phyloP scores from a whole-genome alignment of 2,888 invertebrate genomes.

The Drosophila quasianomalipes region DNA sequence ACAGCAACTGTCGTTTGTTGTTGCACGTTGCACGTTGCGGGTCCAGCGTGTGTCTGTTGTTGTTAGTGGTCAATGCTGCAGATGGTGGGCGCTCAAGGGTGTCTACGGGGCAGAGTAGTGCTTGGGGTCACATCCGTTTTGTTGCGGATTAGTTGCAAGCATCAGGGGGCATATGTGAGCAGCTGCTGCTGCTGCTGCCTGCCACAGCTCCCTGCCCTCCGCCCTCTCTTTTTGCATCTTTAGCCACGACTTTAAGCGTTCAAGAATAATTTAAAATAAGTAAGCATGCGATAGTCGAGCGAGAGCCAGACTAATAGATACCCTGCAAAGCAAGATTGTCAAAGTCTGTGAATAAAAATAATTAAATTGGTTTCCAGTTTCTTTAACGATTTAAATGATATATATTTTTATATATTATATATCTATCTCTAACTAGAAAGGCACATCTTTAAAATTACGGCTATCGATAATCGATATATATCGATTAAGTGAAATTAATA shows the following conservation, averaged over 20 bases:
- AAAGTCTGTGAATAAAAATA: no score
- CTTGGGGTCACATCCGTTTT: slow-evolving; percentile 51
- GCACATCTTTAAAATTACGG: accelerated
- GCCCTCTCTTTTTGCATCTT: background rate
- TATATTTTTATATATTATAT: accelerated
- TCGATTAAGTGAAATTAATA: background rate
- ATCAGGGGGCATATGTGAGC: slow-evolving; percentile 38
- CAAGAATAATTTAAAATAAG: slow-evolving; percentile 16
- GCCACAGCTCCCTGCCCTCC: background rate
- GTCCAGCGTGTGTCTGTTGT: slow-evolving; percentile 54
- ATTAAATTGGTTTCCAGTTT: no score
- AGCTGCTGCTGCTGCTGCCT: background rate
- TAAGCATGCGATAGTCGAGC: background rate
- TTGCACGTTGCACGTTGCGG: slow-evolving; percentile 23
- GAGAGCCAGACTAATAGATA: accelerated
- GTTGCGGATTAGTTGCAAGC: slow-evolving; percentile 65
- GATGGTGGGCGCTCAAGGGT: background rate
- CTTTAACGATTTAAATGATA: no score
- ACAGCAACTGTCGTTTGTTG: slow-evolving; percentile 68
- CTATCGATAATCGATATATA: background rate
- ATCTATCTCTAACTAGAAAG: background rate
- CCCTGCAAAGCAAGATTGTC: background rate
- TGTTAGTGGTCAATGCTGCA: slow-evolving; percentile 37
- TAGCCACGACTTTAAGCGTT: slow-evolving; percentile 19
- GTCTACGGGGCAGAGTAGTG: background rate